Base-by-base conservation (phyloP, 37 sponge, comb jelly and placozoan species). In the Beroe forskalii region DNA sequence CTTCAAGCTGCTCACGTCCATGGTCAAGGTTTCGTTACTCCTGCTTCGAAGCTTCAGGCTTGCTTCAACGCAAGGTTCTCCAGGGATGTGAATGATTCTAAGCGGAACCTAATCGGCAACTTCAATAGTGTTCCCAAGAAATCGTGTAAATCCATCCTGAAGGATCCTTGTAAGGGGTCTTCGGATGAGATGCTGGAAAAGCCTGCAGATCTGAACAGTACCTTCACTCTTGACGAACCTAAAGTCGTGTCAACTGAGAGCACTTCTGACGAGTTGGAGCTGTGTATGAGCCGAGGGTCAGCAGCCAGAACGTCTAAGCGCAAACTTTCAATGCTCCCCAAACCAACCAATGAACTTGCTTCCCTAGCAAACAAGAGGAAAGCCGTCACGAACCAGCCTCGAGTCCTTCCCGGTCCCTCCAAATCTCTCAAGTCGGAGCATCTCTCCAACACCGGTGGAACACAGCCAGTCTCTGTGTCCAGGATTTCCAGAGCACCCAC, bases 221-320 rank as follows among this genome's bases (percentile, higher is more conserved):
- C 86, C 14, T 80, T 80, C 30, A 80, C 86, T 4, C 30, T 80
- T 12, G 86, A 80, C n/a, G 86, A 80, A 42, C 86, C 86, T 1
- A 80, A 69, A 69, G 72, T 69, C 35, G 3, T 4, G n/a, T 25
- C 1, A 35, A 38, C 86, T 44, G 31, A 6, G 20, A 38, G 4
- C 25, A n/a, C 66, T 23, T 6, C 3, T 23, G 17, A 27, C 25
- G 31, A 64, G 31, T n/a, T 20, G 14, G 55, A 48, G 12, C 12
- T 12, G 12, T 6, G 12, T 6, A 6, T 48, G 6, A 12, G 55
- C 6, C 55, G 55, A 48, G 55, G 37, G 19, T 27, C 86, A 17
- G 40, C 14, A 32, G n/a, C 12, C 27, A 1, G 33, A 69, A 32
- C 72, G 27, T 35, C 48, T 28, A 80, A 80, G 20, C 86, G 86